Evolutionary conservation across 2,797 vertebrate genomes (phyloP).

Genomic region (Eulemur rubriventer): DNA sequence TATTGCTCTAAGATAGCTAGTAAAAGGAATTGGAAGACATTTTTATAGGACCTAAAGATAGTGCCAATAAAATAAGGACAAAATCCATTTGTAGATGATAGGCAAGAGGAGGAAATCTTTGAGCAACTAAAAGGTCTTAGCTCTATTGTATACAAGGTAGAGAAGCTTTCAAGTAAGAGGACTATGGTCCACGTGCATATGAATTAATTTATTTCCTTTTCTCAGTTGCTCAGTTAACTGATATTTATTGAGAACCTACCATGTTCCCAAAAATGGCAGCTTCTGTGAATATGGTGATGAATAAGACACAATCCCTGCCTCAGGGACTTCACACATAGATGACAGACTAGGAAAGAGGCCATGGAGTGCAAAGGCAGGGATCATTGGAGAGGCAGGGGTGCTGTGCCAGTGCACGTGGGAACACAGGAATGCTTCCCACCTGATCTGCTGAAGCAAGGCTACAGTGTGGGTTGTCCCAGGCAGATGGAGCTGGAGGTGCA

Average conservation of each 20-base stretch:
- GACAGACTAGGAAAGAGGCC: background rate
- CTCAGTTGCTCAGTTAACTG: background rate
- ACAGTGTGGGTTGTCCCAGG: background rate
- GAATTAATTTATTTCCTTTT: background rate
- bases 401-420: background rate
- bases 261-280: too few relatives aligned
- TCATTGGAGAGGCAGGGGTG: background rate
- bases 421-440: background rate
- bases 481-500: background rate
- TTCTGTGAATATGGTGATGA: background rate
- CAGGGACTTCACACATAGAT: too few relatives aligned
- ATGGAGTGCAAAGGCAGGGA: background rate
- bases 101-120: slow-evolving; percentile 3
- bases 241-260: background rate
- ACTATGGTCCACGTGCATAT: background rate
- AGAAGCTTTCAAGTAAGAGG: background rate
- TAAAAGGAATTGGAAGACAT: slow-evolving; percentile 60
- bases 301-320: background rate
- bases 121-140: slow-evolving; percentile 41
- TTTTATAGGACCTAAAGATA: slow-evolving; percentile 68
- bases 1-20: slow-evolving; percentile 59
- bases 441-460: background rate
- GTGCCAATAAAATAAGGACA: slow-evolving; percentile 61
- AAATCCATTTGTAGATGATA: slow-evolving; percentile 57
- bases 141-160: background rate